Conservation (phyloP, 2,888 invertebrate species). For the Ennomos erosarius region DNA sequence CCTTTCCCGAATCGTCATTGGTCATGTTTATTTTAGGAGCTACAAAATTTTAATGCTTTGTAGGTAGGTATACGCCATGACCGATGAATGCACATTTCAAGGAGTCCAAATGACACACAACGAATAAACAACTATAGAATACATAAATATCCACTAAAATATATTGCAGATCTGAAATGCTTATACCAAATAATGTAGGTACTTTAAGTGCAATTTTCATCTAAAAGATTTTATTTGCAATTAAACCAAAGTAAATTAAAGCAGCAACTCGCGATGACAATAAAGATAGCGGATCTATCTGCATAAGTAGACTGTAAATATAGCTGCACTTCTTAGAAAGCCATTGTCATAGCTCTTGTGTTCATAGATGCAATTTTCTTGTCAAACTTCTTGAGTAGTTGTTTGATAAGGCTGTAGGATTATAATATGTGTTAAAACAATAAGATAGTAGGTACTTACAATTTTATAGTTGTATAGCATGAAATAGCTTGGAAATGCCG, state of each 20-base stretch:
- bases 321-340: conserved; percentile 11
- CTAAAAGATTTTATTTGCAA: conserved; percentile 5
- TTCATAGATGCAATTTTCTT: conserved; percentile 19
- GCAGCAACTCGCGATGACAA: conserved; percentile 7
- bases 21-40: conserved; percentile 75
- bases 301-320: too few relatives aligned
- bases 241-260: conserved; percentile 11
- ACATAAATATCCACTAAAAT: too few relatives aligned
- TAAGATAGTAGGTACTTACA: too few relatives aligned
- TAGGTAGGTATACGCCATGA: conserved; percentile 30
- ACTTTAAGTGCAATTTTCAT: background rate
- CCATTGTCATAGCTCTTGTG: conserved; percentile 2
- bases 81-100: conserved; percentile 21
- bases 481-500: too few relatives aligned
- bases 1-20: conserved; percentile 67
- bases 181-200: background rate
- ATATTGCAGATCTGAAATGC: background rate
- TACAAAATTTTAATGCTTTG: conserved; percentile 46
- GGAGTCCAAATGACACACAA: too few relatives aligned
- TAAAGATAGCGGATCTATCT: conserved; percentile 7
- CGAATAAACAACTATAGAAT: too few relatives aligned
- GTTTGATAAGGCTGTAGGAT: conserved; percentile 17
- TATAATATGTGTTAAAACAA: background rate
- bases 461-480: too few relatives aligned
- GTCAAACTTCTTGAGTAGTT: conserved; percentile 12